Evolutionary conservation across 2,888 invertebrate species (phyloP).

Genomic region (Ypsolopha sequella): DNA sequence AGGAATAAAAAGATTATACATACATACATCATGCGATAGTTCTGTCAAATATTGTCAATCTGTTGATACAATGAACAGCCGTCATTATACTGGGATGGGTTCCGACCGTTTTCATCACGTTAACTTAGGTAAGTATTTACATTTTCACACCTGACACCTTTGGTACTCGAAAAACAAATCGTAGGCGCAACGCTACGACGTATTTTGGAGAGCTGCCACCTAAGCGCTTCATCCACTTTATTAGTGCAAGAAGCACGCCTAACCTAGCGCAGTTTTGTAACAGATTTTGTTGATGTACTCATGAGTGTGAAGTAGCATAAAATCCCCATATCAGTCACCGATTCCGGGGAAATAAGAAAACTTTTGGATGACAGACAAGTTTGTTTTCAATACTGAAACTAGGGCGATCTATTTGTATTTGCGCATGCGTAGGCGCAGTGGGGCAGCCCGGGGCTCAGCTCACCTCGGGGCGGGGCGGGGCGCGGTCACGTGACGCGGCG

Average conservation of each 20-base stretch:
- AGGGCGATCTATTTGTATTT: neutral
- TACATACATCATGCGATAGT: neutral
- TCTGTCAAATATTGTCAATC: neutral
- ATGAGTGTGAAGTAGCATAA: too few relatives aligned
- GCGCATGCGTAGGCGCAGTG: neutral
- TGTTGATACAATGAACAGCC: neutral
- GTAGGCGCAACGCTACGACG: slow-evolving; percentile 8
- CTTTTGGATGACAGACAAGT: too few relatives aligned
- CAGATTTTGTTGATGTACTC: too few relatives aligned
- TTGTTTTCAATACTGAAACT: too few relatives aligned
- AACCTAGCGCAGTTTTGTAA: too few relatives aligned
- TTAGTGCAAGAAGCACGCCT: too few relatives aligned
- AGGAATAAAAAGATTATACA: neutral
- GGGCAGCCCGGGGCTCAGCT: neutral
- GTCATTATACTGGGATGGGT: neutral
- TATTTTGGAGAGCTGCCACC: too few relatives aligned
- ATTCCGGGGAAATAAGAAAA: too few relatives aligned
- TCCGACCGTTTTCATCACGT: neutral
- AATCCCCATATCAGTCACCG: too few relatives aligned
- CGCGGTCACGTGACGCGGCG: slow-evolving; percentile 9
- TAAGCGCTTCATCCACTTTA: too few relatives aligned
- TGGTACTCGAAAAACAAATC: slow-evolving; percentile 27
- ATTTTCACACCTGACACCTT: slow-evolving; percentile 30
- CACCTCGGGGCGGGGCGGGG: slow-evolving; percentile 1
- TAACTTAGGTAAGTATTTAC: slow-evolving; percentile 15